A percentile compares a stretch with the other conserved stretches of the same genome.
Evolutionary conservation across 2,888 invertebrate genomes (phyloP).

Genomic region (Mamestra brassicae): DNA sequence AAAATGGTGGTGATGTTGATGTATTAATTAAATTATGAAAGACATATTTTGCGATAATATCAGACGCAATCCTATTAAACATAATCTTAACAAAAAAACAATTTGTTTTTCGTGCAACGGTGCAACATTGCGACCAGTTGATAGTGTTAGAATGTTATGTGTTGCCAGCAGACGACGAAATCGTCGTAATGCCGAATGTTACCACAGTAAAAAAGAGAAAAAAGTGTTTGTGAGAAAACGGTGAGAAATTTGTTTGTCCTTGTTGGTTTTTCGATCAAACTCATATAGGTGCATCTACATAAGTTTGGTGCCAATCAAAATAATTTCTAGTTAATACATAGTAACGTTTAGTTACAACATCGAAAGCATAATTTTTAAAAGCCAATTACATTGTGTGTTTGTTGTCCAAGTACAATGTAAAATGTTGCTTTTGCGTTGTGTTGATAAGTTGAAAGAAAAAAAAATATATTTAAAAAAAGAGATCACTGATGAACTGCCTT

Average conservation of each 20-base stretch:
- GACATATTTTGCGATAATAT: conserved; percentile 20
- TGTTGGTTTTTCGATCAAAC: conserved; percentile 35
- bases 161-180: conserved; percentile 61
- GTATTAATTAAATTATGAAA: conserved; percentile 15
- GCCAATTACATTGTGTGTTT: conserved; percentile 64
- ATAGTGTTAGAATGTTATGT: conserved; percentile 67
- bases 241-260: conserved; percentile 36
- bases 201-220: conserved; percentile 64
- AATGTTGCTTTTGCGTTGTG: conserved; percentile 49
- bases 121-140: conserved; percentile 46
- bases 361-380: conserved; percentile 73
- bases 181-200: conserved; percentile 67
- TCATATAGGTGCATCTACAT: conserved; percentile 42
- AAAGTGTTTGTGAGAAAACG: conserved; percentile 43
- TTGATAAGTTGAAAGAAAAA: conserved; percentile 53
- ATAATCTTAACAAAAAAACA: conserved; percentile 26
- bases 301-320: conserved; percentile 41
- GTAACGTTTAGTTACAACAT: conserved; percentile 74
- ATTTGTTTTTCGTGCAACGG: conserved; percentile 42
- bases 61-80: conserved; percentile 64
- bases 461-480: not conserved
- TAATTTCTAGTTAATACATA: conserved; percentile 48
- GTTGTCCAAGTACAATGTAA: conserved; percentile 58
- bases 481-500: not conserved
- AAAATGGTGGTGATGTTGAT: conserved; percentile 9